These are phyloP conservation scores for Phymatocera aterrima DNA, from an alignment of 2,888 invertebrate genomes.

Conservation along the genomic window DNA sequence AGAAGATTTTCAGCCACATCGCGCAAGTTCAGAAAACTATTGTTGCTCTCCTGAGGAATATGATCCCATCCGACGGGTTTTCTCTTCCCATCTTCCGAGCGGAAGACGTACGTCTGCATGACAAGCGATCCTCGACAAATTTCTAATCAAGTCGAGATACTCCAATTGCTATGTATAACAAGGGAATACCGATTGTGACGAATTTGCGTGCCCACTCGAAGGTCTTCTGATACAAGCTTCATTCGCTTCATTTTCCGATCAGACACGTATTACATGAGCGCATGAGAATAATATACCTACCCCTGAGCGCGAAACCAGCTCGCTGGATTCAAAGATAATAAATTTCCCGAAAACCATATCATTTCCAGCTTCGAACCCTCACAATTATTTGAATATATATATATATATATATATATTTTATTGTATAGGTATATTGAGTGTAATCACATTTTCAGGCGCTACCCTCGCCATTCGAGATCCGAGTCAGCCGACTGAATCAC, in stretches of 20 bases:
- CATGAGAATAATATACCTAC: background rate
- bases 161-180: no score
- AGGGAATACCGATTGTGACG: background rate
- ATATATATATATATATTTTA: no score
- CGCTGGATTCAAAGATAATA: background rate
- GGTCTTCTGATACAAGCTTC: conserved; percentile 7
- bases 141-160: no score
- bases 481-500: conserved; percentile 53
- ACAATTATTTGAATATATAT: background rate
- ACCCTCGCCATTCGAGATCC: conserved; percentile 34
- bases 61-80: background rate
- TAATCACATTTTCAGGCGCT: conserved; percentile 34
- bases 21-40: background rate
- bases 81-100: no score
- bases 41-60: background rate
- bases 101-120: no score
- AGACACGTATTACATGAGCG: background rate
- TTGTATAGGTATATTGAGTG: conserved; percentile 30
- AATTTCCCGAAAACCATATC: background rate
- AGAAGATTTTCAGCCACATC: conserved; percentile 19
- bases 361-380: background rate
- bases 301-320: no score
- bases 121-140: no score
- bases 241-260: background rate
- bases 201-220: background rate